These are phyloP conservation scores for Antidorcas marsupialis DNA, from an alignment of 2,113 vertebrate genomes.

Conservation along the genomic window DNA sequence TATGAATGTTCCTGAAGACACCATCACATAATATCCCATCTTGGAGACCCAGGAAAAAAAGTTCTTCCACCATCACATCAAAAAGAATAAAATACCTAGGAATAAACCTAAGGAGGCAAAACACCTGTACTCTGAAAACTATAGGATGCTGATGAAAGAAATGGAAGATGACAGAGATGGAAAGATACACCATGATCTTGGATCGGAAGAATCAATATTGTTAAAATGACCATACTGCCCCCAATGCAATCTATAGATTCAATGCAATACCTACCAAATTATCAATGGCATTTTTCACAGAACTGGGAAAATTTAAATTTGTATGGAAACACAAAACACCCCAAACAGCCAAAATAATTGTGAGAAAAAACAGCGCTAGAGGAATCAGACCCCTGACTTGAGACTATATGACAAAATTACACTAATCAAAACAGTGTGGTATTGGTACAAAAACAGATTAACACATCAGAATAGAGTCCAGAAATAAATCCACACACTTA, in stretches of 20 bases:
- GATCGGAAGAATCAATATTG: background rate
- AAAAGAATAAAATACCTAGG: background rate
- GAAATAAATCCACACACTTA: background rate
- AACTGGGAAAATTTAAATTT: background rate
- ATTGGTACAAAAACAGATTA: background rate
- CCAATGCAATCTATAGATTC: background rate
- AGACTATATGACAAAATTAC: background rate
- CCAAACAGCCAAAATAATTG: background rate
- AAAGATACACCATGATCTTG: background rate
- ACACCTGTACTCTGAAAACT: background rate
- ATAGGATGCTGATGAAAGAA: background rate
- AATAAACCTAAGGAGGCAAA: background rate
- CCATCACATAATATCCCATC: background rate
- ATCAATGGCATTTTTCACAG: background rate
- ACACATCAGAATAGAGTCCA: background rate
- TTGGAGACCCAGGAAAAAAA: background rate
- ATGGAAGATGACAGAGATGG: background rate
- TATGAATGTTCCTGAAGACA: background rate
- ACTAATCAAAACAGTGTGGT: background rate
- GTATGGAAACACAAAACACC: background rate
- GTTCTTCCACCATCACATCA: background rate
- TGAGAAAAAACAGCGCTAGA: background rate
- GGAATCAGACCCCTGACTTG: background rate
- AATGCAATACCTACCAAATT: background rate
- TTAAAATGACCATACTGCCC: background rate